Base-by-base conservation (phyloP, 2,888 invertebrate genomes). In the Bembecia ichneumoniformis region DNA sequence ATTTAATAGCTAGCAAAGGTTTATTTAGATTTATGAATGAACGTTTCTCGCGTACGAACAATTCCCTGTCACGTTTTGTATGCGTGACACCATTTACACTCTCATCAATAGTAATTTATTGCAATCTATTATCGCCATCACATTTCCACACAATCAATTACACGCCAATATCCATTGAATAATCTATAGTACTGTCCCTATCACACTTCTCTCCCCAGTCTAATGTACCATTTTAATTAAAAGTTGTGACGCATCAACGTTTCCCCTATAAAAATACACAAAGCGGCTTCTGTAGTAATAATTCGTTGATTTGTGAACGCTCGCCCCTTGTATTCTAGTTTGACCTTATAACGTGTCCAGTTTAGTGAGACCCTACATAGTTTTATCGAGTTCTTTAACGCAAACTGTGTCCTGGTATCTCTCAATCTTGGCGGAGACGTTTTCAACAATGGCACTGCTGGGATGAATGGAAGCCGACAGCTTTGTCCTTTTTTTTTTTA, bases 171-270 rank as follows among this genome's bases (percentile, higher is more conserved):
- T 63, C 67, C 59, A 66, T 72, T 68, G 64, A 59, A n/a, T 14
- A 58, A 63, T 62, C 54, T 55, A 56, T 57, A 28, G 20, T 28
- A 28, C 7, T 28, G 46, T 66, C 63, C 60, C 64, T 63, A 67
- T 68, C 71, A 63, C 64, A 63, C 65, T 58, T 44, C 43, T 49
- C 49, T 53, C 72, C 73, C 71, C 61, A 63, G 63, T 69, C 71
- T 73, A 81, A 78, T 74, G 78, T 70, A 68, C 76, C 71, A 66
- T 77, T 81, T 78, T 79, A 83, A 87, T 87, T 82, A 82, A 84
- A 84, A 84, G 67, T 78, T 82, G 82, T 84, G 83, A 84, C 78
- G 74, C 79, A 72, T 77, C 76, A 71, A 61, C 64, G 57, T 69
- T 68, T 63, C 73, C 76, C 74, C 71, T 69, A 51, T 51, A 49